Evolutionary conservation across 2,113 vertebrate genomes (phyloP), one percentile per base, ranked within the genome.

Genomic region (Mesembrinibis cayennensis): DNA sequence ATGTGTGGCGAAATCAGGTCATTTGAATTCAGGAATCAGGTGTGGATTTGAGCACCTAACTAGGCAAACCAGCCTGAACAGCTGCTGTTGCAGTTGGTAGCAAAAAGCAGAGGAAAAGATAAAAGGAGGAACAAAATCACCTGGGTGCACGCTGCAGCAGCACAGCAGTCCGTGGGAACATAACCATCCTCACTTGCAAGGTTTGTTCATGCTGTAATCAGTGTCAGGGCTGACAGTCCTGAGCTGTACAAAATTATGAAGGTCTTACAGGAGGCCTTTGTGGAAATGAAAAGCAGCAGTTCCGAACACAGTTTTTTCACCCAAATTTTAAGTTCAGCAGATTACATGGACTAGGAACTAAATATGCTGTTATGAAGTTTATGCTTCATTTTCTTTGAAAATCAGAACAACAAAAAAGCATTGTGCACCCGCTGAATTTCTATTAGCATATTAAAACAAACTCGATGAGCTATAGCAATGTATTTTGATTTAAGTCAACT

Each of bases 101-200:
- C 17, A 47, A 85, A 66, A 10, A 27, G 13, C 38, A 80, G 30
- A 71, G 66, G 61, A 25, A 74, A 76, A 86, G 71, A 11, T 4
- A 66, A 38, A 42, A 6, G 32, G 4, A 20, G 38, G 52, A 30
- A 42, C 9, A 86, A 50, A n/a, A 20, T 14, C 56, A 7, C 4
- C 47, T 11, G 44, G 34, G 40, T 10, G 5, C 45, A 2, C 0
- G 1, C 29, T 30, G 59, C 21, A 49, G 86, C n/a, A 55, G 70
- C 59, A 11, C 32, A 7, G 8, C 0, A 17, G 20, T 2, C 65
- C 9, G 17, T 3, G 27, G 44, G 30, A 53, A 16, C 0, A 0
- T 6, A 45, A 10, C 7, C 47, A 53, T 3, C 36, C 56, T 58
- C 30, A 2, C 22, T 26, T n/a, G 53, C 22, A 7, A 42, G 55